A percentile compares a stretch with the other conserved stretches of the same genome.
phyloP scores from a whole-genome alignment of 2,113 vertebrate species.

The Choloepus hoffmanni region DNA sequence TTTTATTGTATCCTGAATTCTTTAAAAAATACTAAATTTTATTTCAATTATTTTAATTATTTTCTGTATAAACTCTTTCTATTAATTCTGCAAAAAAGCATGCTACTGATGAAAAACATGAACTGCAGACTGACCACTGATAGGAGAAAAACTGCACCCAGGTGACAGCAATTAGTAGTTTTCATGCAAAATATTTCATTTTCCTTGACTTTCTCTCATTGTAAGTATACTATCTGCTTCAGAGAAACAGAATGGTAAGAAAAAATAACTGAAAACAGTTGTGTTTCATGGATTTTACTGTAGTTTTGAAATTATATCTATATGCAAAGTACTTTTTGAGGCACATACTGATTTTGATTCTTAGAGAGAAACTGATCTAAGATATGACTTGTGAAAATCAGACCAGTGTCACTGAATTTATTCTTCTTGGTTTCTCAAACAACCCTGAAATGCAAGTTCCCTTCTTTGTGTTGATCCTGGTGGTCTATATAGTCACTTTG shows the following conservation, averaged over 20 bases:
- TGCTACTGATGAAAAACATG: neutral
- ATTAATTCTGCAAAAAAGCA: neutral
- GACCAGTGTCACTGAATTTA: conserved; percentile 72
- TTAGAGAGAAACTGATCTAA: conserved; percentile 2
- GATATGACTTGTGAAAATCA: conserved; percentile 71
- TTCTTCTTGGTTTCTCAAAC: conserved; percentile 64
- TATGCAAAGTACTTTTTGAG: neutral
- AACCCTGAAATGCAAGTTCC: conserved; percentile 24
- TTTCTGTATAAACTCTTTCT: neutral
- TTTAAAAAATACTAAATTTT: neutral
- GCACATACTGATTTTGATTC: neutral
- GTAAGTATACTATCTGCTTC: neutral
- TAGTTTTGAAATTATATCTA: neutral
- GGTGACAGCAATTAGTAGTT: neutral
- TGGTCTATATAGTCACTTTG: conserved; percentile 69
- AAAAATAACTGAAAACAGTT: neutral
- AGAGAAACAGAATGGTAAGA: neutral
- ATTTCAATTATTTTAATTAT: neutral
- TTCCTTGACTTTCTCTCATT: neutral
- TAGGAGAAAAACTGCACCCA: neutral
- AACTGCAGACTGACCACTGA: neutral
- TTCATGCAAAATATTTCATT: neutral
- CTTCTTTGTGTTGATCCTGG: conserved; percentile 70
- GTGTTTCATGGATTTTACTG: neutral
- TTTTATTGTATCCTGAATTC: neutral